Conservation (phyloP, 2,888 invertebrate species). For the Tenthredo distinguenda region DNA sequence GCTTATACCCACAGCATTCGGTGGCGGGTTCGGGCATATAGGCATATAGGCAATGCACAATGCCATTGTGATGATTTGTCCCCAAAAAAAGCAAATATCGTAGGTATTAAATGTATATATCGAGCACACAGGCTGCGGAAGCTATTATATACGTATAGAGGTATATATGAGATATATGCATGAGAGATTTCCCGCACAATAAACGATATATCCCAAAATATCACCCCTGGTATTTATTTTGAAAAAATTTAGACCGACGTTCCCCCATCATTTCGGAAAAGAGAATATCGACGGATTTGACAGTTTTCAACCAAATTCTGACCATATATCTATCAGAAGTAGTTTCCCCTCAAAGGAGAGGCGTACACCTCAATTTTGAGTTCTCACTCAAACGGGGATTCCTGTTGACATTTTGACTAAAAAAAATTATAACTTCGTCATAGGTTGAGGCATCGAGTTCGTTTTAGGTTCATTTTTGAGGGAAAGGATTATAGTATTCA, state of each 20-base stretch:
- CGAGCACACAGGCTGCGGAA: neutral
- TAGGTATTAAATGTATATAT: neutral
- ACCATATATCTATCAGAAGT: too few species aligned
- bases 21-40: neutral
- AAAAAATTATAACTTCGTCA: too few species aligned
- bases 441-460: too few species aligned
- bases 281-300: neutral
- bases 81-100: conserved; percentile 9
- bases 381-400: too few species aligned
- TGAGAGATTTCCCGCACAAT: neutral
- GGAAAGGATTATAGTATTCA: too few species aligned
- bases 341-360: too few species aligned
- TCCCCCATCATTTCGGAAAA: neutral
- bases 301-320: too few species aligned
- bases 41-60: neutral
- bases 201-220: neutral
- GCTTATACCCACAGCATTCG: conserved; percentile 2
- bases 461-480: too few species aligned
- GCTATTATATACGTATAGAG: neutral
- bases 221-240: neutral
- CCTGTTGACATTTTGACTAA: too few species aligned
- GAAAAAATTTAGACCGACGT: neutral
- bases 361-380: too few species aligned
- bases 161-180: neutral
- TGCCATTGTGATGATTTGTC: conserved; percentile 9